Percentiles rank a stretch among this genome's conserved stretches.
These are phyloP conservation scores for Bombus waltoni DNA, from an alignment of 1,140 invertebrate species.

Conservation along the genomic window DNA sequence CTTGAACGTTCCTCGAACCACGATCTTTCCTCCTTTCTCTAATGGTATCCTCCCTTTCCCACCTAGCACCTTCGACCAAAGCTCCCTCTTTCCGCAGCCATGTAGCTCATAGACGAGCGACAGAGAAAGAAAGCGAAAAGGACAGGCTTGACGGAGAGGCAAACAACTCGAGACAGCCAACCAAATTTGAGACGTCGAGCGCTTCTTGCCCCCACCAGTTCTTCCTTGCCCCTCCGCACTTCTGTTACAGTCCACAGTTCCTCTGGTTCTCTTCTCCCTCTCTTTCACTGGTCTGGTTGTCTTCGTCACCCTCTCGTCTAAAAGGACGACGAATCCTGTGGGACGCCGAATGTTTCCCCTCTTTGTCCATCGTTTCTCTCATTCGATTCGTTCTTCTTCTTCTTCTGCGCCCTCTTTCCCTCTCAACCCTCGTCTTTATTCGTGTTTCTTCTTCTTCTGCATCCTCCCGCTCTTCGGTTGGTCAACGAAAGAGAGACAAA, in stretches of 20 bases:
- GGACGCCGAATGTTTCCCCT: constrained; percentile 48
- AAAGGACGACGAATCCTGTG: constrained; percentile 60
- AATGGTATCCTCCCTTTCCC: constrained; percentile 42
- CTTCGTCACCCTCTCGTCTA: constrained; percentile 8
- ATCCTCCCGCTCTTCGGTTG: neutral
- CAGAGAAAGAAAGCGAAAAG: neutral
- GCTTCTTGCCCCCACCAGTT: constrained; percentile 70
- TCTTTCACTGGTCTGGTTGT: neutral
- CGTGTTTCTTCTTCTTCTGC: constrained; percentile 24
- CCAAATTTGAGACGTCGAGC: constrained; percentile 79
- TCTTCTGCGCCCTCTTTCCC: neutral
- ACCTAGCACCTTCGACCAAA: constrained; percentile 10
- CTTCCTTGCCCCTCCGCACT: constrained; percentile 33
- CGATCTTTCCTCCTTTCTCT: constrained; percentile 17
- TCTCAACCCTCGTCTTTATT: neutral
- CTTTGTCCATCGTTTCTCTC: constrained; percentile 41
- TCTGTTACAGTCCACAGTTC: constrained; percentile 36
- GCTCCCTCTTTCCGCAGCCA: constrained; percentile 21
- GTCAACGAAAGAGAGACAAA: constrained; percentile 28
- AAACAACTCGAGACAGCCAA: constrained; percentile 75
- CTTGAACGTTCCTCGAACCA: constrained; percentile 12
- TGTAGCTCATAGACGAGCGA: constrained; percentile 13
- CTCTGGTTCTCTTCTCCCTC: constrained; percentile 1
- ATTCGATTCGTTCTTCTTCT: neutral
- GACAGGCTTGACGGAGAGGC: constrained; percentile 29